Evolutionary conservation across 2,797 vertebrate genomes (phyloP).

Genomic region (Hippoglossus hippoglossus): DNA sequence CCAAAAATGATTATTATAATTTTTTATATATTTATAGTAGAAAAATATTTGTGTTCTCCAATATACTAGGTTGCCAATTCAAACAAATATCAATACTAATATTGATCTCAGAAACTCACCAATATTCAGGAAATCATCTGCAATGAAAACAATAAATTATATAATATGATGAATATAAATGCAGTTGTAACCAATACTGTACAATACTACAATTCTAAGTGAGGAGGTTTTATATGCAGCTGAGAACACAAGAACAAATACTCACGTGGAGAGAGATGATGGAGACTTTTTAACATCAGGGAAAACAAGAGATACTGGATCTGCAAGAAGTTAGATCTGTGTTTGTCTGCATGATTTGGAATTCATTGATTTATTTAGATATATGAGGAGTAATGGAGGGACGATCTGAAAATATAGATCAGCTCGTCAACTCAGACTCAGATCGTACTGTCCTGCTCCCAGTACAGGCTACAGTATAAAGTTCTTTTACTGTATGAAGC

Average conservation of each 20-base stretch:
- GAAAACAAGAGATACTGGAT: slow-evolving; percentile 3
- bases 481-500: no score
- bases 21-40: not conserved
- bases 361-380: slow-evolving; percentile 8
- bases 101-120: not conserved
- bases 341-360: slow-evolving; percentile 21
- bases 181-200: not conserved
- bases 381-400: slow-evolving; percentile 9
- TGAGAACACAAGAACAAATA: slow-evolving; percentile 51
- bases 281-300: slow-evolving; percentile 23
- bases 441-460: not conserved
- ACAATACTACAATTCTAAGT: not conserved
- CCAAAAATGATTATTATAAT: not conserved
- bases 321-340: slow-evolving; percentile 4
- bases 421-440: slow-evolving; percentile 8
- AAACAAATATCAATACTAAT: not conserved
- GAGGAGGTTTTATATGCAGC: slow-evolving; percentile 31
- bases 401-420: slow-evolving; percentile 3
- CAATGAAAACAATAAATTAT: not conserved
- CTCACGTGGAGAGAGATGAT: slow-evolving; percentile 20
- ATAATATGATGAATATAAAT: not conserved
- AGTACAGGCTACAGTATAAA: no score
- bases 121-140: not conserved
- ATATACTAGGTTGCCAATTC: not conserved
- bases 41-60: not conserved